Conservation (phyloP, 2,113 vertebrate genomes). For the Nannospalax galili region DNA sequence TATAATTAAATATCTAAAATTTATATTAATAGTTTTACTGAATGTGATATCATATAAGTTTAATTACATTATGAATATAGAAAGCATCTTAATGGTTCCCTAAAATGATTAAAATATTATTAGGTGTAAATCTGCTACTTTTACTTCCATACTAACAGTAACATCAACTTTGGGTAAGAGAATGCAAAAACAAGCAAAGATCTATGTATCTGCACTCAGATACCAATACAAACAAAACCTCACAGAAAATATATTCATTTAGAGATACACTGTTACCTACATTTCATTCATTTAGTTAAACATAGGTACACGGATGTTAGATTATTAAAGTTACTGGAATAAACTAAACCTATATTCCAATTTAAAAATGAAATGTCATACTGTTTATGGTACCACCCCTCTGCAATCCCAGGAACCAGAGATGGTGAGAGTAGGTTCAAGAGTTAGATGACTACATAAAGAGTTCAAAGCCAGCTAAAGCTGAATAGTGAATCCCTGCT, state of each 20-base stretch:
- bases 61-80: neutral
- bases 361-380: neutral
- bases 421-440: neutral
- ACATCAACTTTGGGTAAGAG: neutral
- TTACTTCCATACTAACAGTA: neutral
- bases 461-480: neutral
- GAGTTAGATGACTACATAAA: neutral
- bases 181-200: neutral
- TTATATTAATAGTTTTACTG: neutral
- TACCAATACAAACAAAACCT: neutral
- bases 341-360: neutral
- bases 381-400: neutral
- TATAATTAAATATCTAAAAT: neutral
- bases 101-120: neutral
- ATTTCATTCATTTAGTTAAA: neutral
- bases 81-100: neutral
- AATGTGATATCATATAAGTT: neutral
- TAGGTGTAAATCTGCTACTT: slow-evolving; percentile 19
- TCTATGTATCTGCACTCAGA: neutral
- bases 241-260: neutral
- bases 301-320: neutral
- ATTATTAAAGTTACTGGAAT: neutral
- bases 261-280: too few relatives aligned
- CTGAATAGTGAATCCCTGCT: neutral
- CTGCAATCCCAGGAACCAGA: neutral